Evolutionary conservation across 1,140 invertebrate genomes (phyloP).

Genomic region (Scaptomyza pallida): DNA sequence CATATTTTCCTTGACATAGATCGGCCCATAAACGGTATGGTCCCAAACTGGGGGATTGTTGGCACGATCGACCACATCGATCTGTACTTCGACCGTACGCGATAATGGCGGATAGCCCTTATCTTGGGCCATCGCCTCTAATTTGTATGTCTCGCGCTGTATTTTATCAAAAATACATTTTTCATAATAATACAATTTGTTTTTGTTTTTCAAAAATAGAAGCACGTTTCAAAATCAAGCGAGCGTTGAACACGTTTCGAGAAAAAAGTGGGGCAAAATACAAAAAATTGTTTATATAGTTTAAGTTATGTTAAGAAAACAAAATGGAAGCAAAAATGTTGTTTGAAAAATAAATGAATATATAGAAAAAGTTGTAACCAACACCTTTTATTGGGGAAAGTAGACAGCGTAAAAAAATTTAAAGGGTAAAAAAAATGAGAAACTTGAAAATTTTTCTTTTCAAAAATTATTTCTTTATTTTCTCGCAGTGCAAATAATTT

Average conservation of each 20-base stretch:
- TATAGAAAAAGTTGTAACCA: constrained; percentile 52
- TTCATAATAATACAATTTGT: constrained; percentile 37
- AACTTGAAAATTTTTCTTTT: constrained; percentile 30
- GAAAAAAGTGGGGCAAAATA: constrained; percentile 75
- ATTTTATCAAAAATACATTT: constrained; percentile 64
- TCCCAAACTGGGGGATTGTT: constrained; percentile 99
- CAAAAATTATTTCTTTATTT: constrained; percentile 41
- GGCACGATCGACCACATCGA: constrained; percentile 98
- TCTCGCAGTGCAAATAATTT: constrained; percentile 82
- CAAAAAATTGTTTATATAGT: constrained; percentile 51
- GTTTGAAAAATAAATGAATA: constrained; percentile 45
- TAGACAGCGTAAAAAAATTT: constrained; percentile 25
- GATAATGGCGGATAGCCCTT: constrained; percentile 96
- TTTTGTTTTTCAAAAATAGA: constrained; percentile 49
- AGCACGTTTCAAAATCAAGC: constrained; percentile 69
- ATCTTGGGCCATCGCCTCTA: constrained; percentile 98
- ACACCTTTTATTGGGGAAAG: constrained; percentile 47
- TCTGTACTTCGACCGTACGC: constrained; percentile 97
- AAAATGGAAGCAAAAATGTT: constrained; percentile 41
- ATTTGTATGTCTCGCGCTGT: constrained; percentile 98
- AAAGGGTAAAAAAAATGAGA: constrained; percentile 22
- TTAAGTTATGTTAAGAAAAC: constrained; percentile 22
- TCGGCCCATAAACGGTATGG: constrained; percentile 96
- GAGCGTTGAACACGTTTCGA: constrained; percentile 57
- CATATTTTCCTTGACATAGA: constrained; percentile 98